A percentile compares a stretch with the other conserved stretches of the same genome.
These are phyloP conservation scores for Phenganax subtilis DNA, from an alignment of 92 coral and sea anemone species.

Conservation along the genomic window DNA sequence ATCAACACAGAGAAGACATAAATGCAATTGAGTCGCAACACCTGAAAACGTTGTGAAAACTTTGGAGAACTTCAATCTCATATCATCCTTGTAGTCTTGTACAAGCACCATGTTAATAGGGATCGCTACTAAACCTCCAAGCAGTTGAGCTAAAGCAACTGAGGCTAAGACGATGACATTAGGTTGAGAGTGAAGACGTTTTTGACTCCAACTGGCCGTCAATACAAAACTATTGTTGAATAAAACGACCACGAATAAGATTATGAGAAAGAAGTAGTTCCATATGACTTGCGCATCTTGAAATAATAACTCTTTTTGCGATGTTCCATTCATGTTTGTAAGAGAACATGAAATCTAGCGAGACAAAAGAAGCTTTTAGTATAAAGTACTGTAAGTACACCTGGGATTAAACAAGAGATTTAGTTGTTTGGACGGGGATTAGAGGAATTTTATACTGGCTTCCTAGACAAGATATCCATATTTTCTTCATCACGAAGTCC, in stretches of 20 bases:
- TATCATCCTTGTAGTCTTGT: neutral
- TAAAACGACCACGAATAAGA: conserved; percentile 6
- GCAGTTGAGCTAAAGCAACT: conserved; percentile 26
- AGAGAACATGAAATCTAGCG: too few relatives aligned
- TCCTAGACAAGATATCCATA: neutral
- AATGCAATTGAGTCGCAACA: conserved; percentile 22
- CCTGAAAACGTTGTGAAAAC: conserved; percentile 22
- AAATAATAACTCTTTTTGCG: conserved; percentile 1
- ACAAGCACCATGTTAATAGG: conserved; percentile 22
- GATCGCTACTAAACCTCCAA: conserved; percentile 26
- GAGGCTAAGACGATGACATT: conserved; percentile 16
- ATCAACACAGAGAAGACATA: conserved; percentile 5
- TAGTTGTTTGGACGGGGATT: neutral
- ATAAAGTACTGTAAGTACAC: neutral
- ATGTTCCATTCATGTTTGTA: conserved; percentile 2
- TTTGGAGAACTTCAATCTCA: conserved; percentile 1
- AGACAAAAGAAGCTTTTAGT: neutral
- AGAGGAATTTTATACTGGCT: neutral
- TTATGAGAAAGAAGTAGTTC: conserved; percentile 24
- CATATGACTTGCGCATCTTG: conserved; percentile 15
- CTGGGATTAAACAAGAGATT: neutral
- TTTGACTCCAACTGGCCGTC: conserved; percentile 20
- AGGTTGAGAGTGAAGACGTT: conserved; percentile 24
- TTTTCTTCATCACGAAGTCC: too few relatives aligned
- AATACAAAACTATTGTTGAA: conserved; percentile 28